Evolutionary conservation across 2,888 invertebrate genomes (phyloP).

Genomic region (Chrysodeixis includens): DNA sequence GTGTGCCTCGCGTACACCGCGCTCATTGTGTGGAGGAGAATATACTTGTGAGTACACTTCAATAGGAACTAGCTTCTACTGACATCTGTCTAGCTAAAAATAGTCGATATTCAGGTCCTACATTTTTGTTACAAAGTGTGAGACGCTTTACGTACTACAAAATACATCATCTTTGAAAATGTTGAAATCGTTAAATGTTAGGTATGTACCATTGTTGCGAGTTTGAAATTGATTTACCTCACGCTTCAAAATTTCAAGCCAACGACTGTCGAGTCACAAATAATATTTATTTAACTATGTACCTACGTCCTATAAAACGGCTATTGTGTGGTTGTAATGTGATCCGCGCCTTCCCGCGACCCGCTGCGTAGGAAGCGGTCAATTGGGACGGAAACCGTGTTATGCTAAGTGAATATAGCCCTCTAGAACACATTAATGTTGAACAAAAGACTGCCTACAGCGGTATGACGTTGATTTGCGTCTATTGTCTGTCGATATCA

Average conservation of each 20-base stretch:
- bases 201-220: neutral
- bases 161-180: no score
- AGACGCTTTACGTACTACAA: no score
- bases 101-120: neutral
- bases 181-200: neutral
- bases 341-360: conserved; percentile 66
- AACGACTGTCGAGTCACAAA: conserved; percentile 11
- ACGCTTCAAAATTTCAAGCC: neutral
- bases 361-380: conserved; percentile 81
- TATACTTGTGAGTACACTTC: conserved; percentile 78
- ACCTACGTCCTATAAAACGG: conserved; percentile 53
- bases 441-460: conserved; percentile 53
- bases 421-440: conserved; percentile 53
- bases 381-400: conserved; percentile 74
- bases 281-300: conserved; percentile 37
- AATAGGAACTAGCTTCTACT: neutral
- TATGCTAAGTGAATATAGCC: conserved; percentile 52
- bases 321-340: conserved; percentile 73
- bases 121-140: no score
- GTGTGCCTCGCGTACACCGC: conserved; percentile 80
- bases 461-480: conserved; percentile 54
- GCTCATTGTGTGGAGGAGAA: conserved; percentile 82
- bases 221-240: neutral
- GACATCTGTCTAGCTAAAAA: neutral
- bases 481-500: conserved; percentile 53